phyloP scores from a whole-genome alignment of 1,140 invertebrate species.

The Meteorus sp. region DNA sequence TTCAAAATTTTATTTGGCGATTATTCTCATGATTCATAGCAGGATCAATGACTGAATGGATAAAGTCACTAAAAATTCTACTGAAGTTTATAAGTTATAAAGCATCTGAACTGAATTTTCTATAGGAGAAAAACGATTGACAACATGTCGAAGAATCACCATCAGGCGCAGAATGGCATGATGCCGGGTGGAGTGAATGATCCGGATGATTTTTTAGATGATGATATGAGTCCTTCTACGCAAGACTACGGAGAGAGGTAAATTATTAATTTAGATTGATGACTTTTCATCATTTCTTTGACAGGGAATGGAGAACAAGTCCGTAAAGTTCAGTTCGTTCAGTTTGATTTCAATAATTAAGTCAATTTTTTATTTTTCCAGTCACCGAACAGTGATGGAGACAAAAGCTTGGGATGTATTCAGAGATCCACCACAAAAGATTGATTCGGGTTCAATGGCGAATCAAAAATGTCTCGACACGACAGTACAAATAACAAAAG shows the following conservation, averaged over 20 bases:
- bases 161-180: slow-evolving; percentile 61
- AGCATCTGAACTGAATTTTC: too few relatives aligned
- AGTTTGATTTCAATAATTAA: too few relatives aligned
- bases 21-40: too few relatives aligned
- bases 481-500: slow-evolving; percentile 83
- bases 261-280: slow-evolving; percentile 29
- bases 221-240: slow-evolving; percentile 80
- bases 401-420: slow-evolving; percentile 97
- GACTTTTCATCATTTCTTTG: too few relatives aligned
- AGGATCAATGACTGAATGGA: too few relatives aligned
- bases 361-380: too few relatives aligned
- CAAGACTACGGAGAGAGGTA: slow-evolving; percentile 88
- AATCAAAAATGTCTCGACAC: slow-evolving; percentile 83
- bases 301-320: too few relatives aligned
- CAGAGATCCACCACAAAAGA: slow-evolving; percentile 82
- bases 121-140: too few relatives aligned
- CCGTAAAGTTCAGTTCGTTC: too few relatives aligned
- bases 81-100: too few relatives aligned
- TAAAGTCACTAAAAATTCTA: too few relatives aligned
- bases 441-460: slow-evolving; percentile 85
- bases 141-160: slow-evolving; percentile 53
- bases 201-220: slow-evolving; percentile 78
- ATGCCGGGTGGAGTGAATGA: slow-evolving; percentile 66
- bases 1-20: too few relatives aligned
- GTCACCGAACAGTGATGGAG: slow-evolving; percentile 78